Base-by-base conservation (phyloP, 2,888 invertebrate genomes). In the Melieria picta region DNA sequence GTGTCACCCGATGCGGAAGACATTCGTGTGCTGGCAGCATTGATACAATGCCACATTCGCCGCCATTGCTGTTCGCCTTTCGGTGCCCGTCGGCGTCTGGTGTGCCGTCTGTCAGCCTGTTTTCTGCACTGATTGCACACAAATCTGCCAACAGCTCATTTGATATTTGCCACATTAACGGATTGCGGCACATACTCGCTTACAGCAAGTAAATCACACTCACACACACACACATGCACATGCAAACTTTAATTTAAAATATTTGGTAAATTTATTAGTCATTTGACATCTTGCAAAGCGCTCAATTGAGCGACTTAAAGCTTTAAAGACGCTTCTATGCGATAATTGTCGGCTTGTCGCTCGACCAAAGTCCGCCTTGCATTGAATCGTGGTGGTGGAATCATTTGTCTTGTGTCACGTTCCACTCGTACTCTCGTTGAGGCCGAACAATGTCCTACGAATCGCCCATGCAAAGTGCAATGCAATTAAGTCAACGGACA, bases 1-100 rank as follows among this genome's bases (percentile, higher is more conserved):
- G 74, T 75, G 69, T 72, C 73, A 68, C 65, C 62, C 70, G 72
- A n/a, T 73, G 62, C 30, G 56, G 61, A n/a, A 61, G 61, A n/a
- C 45, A 57, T 30, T 58, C 43, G n/a, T 11, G 46, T 46, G 48
- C 45, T 9, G 42, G n/a, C 55, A 62, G 45, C 45, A 9, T 4
- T 61, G 45, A 5, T 5, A 62, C 16, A 42, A 60, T 43, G 6
- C 30, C 43, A 30, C 60, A 60, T 45, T 45, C 43, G 10, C 30
- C 30, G 30, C 30, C 30, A 30, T 30, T 30, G 30, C 30, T 30
- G 30, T 30, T 30, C 30, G 30, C 30, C 30, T 30, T 30, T 30
- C 30, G 30, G 30, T 30, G 30, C 30, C 30, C 30, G 30, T 30
- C 30, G 30, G 30, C 30, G 30, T 30, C 30, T 30, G 30, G 30